These are phyloP conservation scores for Xerus inauris DNA, from an alignment of 2,113 vertebrate genomes.

Conservation along the genomic window DNA sequence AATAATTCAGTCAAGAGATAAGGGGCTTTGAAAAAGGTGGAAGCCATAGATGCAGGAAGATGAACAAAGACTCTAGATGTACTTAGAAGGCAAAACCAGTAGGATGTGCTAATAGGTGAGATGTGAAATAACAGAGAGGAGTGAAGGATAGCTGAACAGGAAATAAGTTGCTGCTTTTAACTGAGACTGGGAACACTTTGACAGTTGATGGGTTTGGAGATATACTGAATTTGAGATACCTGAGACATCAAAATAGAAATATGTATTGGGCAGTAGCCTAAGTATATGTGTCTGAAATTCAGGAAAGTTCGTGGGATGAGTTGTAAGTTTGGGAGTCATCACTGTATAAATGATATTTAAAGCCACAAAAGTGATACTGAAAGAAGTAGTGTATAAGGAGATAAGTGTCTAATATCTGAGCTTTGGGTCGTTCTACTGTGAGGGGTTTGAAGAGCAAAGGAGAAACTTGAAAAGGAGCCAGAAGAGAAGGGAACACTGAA, in stretches of 20 bases:
- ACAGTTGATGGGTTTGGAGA: not conserved
- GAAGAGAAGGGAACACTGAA: not conserved
- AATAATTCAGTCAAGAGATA: not conserved
- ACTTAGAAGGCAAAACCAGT: not conserved
- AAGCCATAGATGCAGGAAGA: not conserved
- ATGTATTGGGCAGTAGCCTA: not conserved
- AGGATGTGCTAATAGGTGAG: not conserved
- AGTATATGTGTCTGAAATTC: not conserved
- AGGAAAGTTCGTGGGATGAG: not conserved
- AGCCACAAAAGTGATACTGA: not conserved
- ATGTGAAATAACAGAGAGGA: not conserved
- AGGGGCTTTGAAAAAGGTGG: not conserved
- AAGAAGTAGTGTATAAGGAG: not conserved
- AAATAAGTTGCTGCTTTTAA: not conserved
- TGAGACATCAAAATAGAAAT: not conserved
- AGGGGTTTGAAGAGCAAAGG: not conserved
- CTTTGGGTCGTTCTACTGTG: not conserved
- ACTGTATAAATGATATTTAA: not conserved
- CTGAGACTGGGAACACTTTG: not conserved
- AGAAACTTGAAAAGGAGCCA: not conserved
- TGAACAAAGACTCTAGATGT: not conserved
- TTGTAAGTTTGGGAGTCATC: not conserved
- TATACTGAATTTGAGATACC: not conserved
- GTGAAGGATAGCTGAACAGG: not conserved
- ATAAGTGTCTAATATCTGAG: not conserved